These are phyloP conservation scores for Microcebus lehilahytsara DNA, from an alignment of 2,113 vertebrate genomes.

Conservation along the genomic window DNA sequence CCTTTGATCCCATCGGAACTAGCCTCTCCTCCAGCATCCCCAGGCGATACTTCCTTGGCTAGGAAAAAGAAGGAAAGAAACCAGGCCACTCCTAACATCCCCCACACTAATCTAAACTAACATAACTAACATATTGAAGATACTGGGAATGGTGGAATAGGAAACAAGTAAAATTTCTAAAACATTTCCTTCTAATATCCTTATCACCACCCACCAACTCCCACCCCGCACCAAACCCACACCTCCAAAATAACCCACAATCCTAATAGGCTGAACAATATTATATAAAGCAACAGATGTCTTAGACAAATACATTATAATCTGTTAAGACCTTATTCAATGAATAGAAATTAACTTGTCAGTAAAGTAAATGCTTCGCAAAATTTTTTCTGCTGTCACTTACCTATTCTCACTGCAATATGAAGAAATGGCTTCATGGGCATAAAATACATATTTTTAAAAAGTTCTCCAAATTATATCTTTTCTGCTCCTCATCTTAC, in stretches of 20 bases:
- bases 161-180: too few relatives aligned
- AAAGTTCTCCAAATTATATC: not conserved
- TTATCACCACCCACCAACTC: conserved; percentile 52
- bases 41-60: too few relatives aligned
- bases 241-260: conserved; percentile 58
- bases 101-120: too few relatives aligned
- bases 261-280: conserved; percentile 59
- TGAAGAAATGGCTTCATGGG: conserved; percentile 52
- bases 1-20: too few relatives aligned
- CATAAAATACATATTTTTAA: conserved; percentile 5
- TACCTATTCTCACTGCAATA: conserved; percentile 75
- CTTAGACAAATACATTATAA: conserved; percentile 56
- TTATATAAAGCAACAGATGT: conserved; percentile 42
- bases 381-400: conserved; percentile 60
- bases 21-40: too few relatives aligned
- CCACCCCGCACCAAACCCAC: conserved; percentile 5
- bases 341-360: conserved; percentile 19
- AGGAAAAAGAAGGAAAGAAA: too few relatives aligned
- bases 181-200: too few relatives aligned
- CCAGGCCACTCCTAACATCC: too few relatives aligned
- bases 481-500: conserved; percentile 1
- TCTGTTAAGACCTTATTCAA: conserved; percentile 44
- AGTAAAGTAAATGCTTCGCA: conserved; percentile 53
- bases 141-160: too few relatives aligned
- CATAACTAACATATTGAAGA: too few relatives aligned